Evolutionary conservation across 2,113 vertebrate species (phyloP).

Genomic region (Pluvianellus socialis): DNA sequence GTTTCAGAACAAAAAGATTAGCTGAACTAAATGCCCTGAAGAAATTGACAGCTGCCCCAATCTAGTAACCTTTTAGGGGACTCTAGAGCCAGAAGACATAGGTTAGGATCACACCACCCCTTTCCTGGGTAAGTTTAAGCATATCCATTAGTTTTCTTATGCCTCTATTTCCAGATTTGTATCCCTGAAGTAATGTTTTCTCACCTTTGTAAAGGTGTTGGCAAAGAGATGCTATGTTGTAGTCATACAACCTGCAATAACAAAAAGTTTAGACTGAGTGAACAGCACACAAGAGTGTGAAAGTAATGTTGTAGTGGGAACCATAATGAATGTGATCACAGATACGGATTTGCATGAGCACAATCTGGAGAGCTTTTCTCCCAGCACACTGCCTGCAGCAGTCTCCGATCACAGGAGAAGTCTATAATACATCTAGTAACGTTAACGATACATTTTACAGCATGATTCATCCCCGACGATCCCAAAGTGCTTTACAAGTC

Average conservation of each 20-base stretch:
- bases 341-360: constrained; percentile 60
- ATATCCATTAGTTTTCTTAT: background rate
- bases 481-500: background rate
- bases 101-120: background rate
- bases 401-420: constrained; percentile 16
- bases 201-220: constrained; percentile 41
- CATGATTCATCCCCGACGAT: background rate
- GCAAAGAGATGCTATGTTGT: constrained; percentile 43
- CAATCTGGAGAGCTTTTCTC: constrained; percentile 61
- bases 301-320: constrained; percentile 60
- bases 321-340: constrained; percentile 57
- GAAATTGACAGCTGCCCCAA: background rate
- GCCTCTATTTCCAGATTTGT: constrained; percentile 5
- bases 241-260: constrained; percentile 50
- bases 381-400: constrained; percentile 37
- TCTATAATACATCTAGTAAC: background rate
- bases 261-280: constrained; percentile 59
- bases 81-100: background rate
- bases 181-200: constrained; percentile 5
- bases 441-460: constrained; percentile 6
- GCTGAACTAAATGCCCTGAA: background rate
- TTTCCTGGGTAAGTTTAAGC: background rate
- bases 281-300: constrained; percentile 49
- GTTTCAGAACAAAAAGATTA: background rate
- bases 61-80: background rate